Base-by-base conservation (phyloP, 2,113 vertebrate species). In the Panthera uncia region DNA sequence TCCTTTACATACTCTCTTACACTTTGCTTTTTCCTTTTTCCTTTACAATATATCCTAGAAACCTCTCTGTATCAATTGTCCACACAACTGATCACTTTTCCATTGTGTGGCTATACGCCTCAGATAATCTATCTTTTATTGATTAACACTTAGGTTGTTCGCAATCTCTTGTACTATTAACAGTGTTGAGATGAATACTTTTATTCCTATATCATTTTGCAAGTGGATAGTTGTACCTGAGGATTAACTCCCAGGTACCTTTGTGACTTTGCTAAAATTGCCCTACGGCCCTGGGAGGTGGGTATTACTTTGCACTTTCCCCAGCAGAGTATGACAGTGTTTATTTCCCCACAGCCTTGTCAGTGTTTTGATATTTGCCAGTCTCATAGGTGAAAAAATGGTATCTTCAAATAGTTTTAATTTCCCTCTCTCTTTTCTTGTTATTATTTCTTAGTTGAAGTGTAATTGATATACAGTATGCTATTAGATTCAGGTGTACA, bases 181-280 rank as follows among this genome's bases (percentile, higher is more conserved):
- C 31, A 66, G 11, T 21, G 25, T 65, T 81, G 87, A 48, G 57
- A 33, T 69, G 73, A 76, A n/a, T 73, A 83, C 27, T 66, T 27
- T 78, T 91, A 92, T 45, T 84, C 69, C 63, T 15, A 65, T 36
- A 21, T 31, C 16, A 48, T 82, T 71, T 89, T 87, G 9, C 63
- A 92, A 89, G 74, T 71, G 48, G 73, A 55, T 66, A 68, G 7
- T 3, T 41, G 4, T 41, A 55, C 33, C 33, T 83, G 5, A 83
- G 85, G 33, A 81, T 69, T 48, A 38, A 92, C 96, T 98, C 80
- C 52, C 84, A 79, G 79, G 36, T 11, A 65, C 45, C 31, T 96
- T 27, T n/a, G 63, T 78, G 55, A 31, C 38, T 38, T 50, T 36
- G 13, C 86, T 88, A 13, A 80, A 65, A 74, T 65, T 71, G 55